Conservation (phyloP, 2,113 vertebrate genomes). For the Dipodomys stephensi region DNA sequence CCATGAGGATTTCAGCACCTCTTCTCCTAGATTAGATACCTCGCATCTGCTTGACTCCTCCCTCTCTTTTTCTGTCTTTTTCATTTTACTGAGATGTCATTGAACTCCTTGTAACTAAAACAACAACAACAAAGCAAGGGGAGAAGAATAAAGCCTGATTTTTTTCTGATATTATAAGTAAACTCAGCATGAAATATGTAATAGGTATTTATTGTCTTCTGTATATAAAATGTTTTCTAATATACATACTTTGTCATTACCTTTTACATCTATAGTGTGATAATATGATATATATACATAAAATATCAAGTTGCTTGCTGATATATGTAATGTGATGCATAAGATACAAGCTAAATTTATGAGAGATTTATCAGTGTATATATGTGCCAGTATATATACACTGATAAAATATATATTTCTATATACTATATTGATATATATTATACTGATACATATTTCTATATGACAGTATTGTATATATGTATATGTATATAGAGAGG, state of each 20-base stretch:
- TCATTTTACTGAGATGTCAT: not conserved
- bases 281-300: too few relatives aligned
- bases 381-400: not conserved
- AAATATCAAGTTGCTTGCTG: constrained; percentile 17
- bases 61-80: not conserved
- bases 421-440: not conserved
- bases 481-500: too few relatives aligned
- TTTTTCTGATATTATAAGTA: not conserved
- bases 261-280: not conserved
- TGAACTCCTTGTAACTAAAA: constrained; percentile 5
- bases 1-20: not conserved
- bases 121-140: not conserved
- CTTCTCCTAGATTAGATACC: not conserved
- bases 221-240: constrained; percentile 12
- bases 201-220: constrained; percentile 1
- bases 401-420: not conserved
- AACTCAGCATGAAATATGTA: not conserved
- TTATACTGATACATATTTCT: too few relatives aligned
- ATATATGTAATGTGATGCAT: constrained; percentile 32
- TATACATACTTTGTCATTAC: constrained; percentile 21
- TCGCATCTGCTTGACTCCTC: not conserved
- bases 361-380: not conserved
- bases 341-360: constrained; percentile 23
- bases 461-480: too few relatives aligned
- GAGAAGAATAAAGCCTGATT: constrained; percentile 22